phyloP scores from a whole-genome alignment of 2,113 vertebrate species.

The Limanda limanda region DNA sequence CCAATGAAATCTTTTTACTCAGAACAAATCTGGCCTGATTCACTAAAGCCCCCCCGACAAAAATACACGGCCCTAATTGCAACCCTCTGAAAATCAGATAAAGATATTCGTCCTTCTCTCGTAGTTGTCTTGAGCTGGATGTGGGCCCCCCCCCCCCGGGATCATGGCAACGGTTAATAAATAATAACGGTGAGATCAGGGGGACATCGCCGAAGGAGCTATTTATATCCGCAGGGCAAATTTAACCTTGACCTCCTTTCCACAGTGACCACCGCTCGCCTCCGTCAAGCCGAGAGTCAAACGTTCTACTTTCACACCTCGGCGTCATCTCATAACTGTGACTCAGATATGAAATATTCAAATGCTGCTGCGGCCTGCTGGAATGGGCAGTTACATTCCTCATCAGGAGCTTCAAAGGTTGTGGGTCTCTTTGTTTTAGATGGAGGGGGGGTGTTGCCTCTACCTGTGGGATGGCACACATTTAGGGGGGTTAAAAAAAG shows the following conservation, averaged over 20 bases:
- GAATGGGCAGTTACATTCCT: slow-evolving; percentile 48
- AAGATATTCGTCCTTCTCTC: slow-evolving; percentile 28
- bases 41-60: slow-evolving; percentile 3
- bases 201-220: slow-evolving; percentile 49
- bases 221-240: slow-evolving; percentile 65
- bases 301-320: slow-evolving; percentile 61
- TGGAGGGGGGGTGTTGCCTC: neutral
- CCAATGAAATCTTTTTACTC: slow-evolving; percentile 34
- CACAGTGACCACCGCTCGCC: slow-evolving; percentile 49
- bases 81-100: slow-evolving; percentile 5
- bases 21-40: slow-evolving; percentile 27
- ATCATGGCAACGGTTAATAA: slow-evolving; percentile 69
- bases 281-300: slow-evolving; percentile 56
- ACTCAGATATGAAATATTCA: slow-evolving; percentile 69
- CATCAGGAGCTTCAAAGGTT: slow-evolving; percentile 28
- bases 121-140: slow-evolving; percentile 38
- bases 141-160: slow-evolving; percentile 42
- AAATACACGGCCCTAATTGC: slow-evolving; percentile 13
- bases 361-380: slow-evolving; percentile 39
- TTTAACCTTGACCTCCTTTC: slow-evolving; percentile 75
- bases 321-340: slow-evolving; percentile 56
- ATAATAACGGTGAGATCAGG: slow-evolving; percentile 67
- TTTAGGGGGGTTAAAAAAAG: neutral
- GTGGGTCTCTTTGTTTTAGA: slow-evolving; percentile 17
- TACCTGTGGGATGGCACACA: neutral